Conservation (phyloP, 92 coral and sea anemone species). For the Pocillopora grandis region DNA sequence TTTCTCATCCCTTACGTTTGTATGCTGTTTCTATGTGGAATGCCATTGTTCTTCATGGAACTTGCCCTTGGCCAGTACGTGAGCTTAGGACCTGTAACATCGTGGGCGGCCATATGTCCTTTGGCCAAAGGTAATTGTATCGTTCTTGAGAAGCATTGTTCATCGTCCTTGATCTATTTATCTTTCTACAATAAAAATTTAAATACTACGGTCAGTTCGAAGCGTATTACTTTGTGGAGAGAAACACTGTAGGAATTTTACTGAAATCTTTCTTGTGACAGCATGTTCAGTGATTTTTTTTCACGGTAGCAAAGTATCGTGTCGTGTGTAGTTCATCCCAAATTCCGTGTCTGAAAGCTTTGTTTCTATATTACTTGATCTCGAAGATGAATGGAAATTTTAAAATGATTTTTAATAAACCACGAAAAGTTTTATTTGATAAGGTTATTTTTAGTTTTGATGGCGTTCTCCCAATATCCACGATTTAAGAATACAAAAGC, state of each 20-base stretch:
- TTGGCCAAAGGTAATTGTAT: slow-evolving; percentile 83
- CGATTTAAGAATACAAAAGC: background rate
- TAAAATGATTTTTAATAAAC: slow-evolving; percentile 10
- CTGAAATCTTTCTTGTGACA: background rate
- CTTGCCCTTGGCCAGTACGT: slow-evolving; percentile 92
- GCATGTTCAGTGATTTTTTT: background rate
- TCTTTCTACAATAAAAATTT: slow-evolving; percentile 5
- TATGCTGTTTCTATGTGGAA: slow-evolving; percentile 93
- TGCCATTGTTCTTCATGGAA: slow-evolving; percentile 99
- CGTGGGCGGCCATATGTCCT: slow-evolving; percentile 99
- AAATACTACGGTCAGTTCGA: background rate
- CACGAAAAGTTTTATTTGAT: background rate
- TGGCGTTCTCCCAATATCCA: background rate
- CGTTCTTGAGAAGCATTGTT: background rate
- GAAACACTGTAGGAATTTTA: slow-evolving; percentile 9
- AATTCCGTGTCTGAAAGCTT: background rate
- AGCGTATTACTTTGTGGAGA: background rate
- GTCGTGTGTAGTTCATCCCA: too few relatives aligned
- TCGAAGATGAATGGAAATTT: slow-evolving; percentile 29
- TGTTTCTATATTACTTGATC: background rate
- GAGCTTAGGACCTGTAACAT: slow-evolving; percentile 97
- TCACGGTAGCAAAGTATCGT: background rate
- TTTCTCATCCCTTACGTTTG: slow-evolving; percentile 89
- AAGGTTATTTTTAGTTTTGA: background rate
- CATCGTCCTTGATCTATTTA: background rate